These are phyloP conservation scores for Cheilosia scutellata DNA, from an alignment of 2,888 invertebrate genomes.

Conservation along the genomic window DNA sequence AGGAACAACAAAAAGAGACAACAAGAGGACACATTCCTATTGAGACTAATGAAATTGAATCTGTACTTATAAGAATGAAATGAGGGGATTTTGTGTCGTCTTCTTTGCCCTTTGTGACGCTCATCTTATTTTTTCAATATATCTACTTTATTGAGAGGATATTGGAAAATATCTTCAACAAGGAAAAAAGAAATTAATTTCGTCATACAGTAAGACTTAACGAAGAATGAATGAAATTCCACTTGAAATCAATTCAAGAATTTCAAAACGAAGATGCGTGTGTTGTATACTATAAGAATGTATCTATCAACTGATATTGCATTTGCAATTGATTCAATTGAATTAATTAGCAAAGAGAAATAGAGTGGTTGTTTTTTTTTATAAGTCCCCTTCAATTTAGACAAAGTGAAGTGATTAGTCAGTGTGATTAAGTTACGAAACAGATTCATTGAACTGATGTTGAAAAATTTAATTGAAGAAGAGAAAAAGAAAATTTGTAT, in stretches of 20 bases:
- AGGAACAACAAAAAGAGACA: slow-evolving; percentile 6
- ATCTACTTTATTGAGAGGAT: slow-evolving; percentile 19
- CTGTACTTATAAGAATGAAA: slow-evolving; percentile 60
- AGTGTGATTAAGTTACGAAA: not conserved
- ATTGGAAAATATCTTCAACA: slow-evolving; percentile 40
- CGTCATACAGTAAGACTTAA: slow-evolving; percentile 36
- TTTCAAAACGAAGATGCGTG: slow-evolving; percentile 10
- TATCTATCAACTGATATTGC: slow-evolving; percentile 46
- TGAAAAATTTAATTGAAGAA: too few relatives aligned
- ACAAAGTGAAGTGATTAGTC: slow-evolving; percentile 1
- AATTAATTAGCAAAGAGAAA: slow-evolving; percentile 41
- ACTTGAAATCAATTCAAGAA: slow-evolving; percentile 32
- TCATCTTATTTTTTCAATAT: not conserved
- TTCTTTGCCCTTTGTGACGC: not conserved
- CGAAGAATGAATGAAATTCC: slow-evolving; percentile 9
- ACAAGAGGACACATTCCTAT: not conserved
- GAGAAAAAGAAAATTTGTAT: too few relatives aligned
- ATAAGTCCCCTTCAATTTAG: not conserved
- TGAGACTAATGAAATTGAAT: slow-evolving; percentile 67
- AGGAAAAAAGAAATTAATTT: slow-evolving; percentile 44
- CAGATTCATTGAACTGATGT: slow-evolving; percentile 4
- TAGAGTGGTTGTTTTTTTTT: not conserved
- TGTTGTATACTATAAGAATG: not conserved
- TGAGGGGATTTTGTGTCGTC: slow-evolving; percentile 43
- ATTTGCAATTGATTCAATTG: slow-evolving; percentile 59